These are phyloP conservation scores for Bucco capensis DNA, from an alignment of 2,113 vertebrate species.

Conservation along the genomic window DNA sequence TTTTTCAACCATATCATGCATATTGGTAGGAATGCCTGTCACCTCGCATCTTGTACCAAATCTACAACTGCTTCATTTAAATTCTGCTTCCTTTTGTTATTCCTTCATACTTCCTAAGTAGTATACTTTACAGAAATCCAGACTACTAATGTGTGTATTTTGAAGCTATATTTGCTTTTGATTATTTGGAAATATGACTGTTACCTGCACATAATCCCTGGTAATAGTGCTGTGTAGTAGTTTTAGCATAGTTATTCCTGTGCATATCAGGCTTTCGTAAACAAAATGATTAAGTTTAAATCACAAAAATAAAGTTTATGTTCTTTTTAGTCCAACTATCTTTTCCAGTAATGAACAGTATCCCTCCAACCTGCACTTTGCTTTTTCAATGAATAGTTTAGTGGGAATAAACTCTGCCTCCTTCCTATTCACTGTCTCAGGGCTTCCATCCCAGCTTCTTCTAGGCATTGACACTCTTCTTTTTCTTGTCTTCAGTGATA, in stretches of 20 bases:
- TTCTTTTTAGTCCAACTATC: neutral
- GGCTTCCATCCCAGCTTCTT: neutral
- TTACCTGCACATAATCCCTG: neutral
- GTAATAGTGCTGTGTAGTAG: neutral
- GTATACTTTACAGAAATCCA: neutral
- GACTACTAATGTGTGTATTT: neutral
- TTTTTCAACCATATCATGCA: neutral
- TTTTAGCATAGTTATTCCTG: neutral
- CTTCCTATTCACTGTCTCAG: neutral
- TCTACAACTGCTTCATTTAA: neutral
- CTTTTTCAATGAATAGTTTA: neutral
- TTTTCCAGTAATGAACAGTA: neutral
- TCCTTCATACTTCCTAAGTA: neutral
- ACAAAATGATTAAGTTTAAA: neutral
- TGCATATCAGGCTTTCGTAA: neutral
- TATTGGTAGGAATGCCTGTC: constrained; percentile 28
- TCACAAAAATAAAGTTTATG: neutral
- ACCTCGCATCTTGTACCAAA: constrained; percentile 29
- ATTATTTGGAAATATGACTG: neutral
- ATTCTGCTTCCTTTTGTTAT: neutral
- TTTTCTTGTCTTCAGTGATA: neutral
- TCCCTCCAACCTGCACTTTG: neutral
- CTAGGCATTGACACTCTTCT: neutral
- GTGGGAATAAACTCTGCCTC: neutral
- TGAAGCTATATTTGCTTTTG: neutral